Base-by-base conservation (phyloP, 2,113 vertebrate genomes). In the Lontra canadensis region DNA sequence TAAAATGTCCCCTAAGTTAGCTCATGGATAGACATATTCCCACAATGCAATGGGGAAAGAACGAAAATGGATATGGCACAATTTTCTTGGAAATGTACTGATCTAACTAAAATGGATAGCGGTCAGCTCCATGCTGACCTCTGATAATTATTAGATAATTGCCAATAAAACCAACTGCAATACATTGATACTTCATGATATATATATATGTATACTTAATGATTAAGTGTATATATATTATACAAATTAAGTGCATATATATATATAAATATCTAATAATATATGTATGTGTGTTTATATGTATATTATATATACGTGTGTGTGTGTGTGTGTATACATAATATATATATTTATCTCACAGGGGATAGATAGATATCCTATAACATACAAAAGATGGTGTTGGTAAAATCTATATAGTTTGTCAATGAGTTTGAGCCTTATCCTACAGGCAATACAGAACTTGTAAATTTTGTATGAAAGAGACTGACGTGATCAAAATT, bases 1-100 rank as follows among this genome's bases (percentile, higher is more conserved):
- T 80, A 92, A 96, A 91, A 79, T 42, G 39, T 14, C 74, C 92
- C 18, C 23, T 67, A 87, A 93, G 63, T 95, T 79, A 84, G 8
- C 26, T 57, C 31, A 18, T 73, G 6, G 42, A 39, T 34, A 83
- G 23, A 91, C 1, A 76, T 29, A 15, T 59, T 78, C 76, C 21
- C 25, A 63, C 20, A 93, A 20, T 42, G 11, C 49, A 65, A 36
- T 3, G 25, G 69, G 88, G 88, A 52, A 47, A 76, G 42, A 76
- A 15, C 73, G 14, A 76, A 76, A 76, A 29, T 17, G 42, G 42
- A 76, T 44, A 76, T 44, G 73, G 42, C 42, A 76, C 13, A 76
- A 76, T 76, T 44, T 76, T 76, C 42, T 29, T 76, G 26, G 12
- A 42, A 44, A 76, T 44, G 14, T 29, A 14, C 42, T 76, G 73